Evolutionary conservation across 2,113 vertebrate genomes (phyloP).

Genomic region (Cyanistes caeruleus): DNA sequence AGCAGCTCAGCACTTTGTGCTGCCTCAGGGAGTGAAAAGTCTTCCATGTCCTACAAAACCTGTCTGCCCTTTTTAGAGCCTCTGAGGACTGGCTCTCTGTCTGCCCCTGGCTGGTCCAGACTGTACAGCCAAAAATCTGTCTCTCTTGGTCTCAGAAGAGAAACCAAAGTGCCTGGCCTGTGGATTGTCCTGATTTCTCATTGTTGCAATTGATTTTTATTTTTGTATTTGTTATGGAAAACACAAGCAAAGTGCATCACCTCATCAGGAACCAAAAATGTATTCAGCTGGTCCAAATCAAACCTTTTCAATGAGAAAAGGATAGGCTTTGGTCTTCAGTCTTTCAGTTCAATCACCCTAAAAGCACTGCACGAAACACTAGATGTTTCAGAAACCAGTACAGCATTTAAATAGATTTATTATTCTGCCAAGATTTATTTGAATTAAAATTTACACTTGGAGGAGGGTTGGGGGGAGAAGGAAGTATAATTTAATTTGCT

Average conservation of each 20-base stretch:
- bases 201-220: not conserved
- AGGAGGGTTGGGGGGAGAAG: accelerated
- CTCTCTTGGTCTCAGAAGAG: not conserved
- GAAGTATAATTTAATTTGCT: not conserved
- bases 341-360: not conserved
- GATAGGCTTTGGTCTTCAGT: not conserved
- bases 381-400: not conserved
- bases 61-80: not conserved
- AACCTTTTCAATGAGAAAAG: not conserved
- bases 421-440: not conserved
- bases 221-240: not conserved
- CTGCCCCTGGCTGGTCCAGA: not conserved
- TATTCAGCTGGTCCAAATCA: not conserved
- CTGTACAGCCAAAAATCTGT: not conserved
- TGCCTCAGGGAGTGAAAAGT: not conserved
- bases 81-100: accelerated
- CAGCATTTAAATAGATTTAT: not conserved
- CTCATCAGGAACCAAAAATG: not conserved
- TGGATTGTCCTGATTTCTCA: not conserved
- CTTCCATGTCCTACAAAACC: not conserved
- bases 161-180: not conserved
- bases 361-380: not conserved
- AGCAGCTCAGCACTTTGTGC: not conserved
- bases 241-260: not conserved
- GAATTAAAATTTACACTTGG: not conserved